Base-by-base conservation (phyloP, 2,888 invertebrate species). In the Drosophila infuscata region DNA sequence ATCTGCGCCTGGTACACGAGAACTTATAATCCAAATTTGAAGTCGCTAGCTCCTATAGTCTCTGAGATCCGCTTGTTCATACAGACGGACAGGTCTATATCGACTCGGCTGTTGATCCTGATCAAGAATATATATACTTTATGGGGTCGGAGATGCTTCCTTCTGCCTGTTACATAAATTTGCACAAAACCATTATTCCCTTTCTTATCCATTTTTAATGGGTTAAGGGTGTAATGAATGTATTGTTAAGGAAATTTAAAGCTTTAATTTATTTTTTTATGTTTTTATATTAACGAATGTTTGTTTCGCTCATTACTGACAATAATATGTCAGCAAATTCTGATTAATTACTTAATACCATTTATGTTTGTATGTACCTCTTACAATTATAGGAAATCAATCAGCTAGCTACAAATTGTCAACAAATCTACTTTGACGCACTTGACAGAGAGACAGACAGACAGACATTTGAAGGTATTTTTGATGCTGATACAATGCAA, bases 401-500 rank as follows among this genome's bases (percentile, higher is more conserved):
- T 61, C 12, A 63, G 3, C 29, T 49, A 35, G 25, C 46, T 32
- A 43, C 46, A 59, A 51, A 71, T 56, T 36, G 59, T 75, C 70
- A 53, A 36, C 56, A 51, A 36, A 48, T 15, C 35, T 36, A 35
- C 56, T n/a, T 41, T 58, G 38, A 59, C 15, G 49, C 52, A n/a
- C 36, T 9, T 48, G 56, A 30, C 20, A 25, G 36, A 32, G 25
- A 38, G 46, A 32, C 15, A 32, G 56, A 30, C 20, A 25, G 36
- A 32, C 32, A 38, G 46, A 32, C 15, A 32, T 32, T 29, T 54
- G 11, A 51, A 35, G 38, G 56, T 46, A 32, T 43, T 35, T 63
- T 38, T 43, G 33, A 64, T 64, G 76, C 36, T 32, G 52, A 63
- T 58, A n/a, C 49, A 38, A 33, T 35, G 43, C 61, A 57, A 58